A percentile compares a stretch with the other conserved stretches of the same genome.
These are phyloP conservation scores for Remorina albescens DNA, from an alignment of 2,797 vertebrate species.

Conservation along the genomic window DNA sequence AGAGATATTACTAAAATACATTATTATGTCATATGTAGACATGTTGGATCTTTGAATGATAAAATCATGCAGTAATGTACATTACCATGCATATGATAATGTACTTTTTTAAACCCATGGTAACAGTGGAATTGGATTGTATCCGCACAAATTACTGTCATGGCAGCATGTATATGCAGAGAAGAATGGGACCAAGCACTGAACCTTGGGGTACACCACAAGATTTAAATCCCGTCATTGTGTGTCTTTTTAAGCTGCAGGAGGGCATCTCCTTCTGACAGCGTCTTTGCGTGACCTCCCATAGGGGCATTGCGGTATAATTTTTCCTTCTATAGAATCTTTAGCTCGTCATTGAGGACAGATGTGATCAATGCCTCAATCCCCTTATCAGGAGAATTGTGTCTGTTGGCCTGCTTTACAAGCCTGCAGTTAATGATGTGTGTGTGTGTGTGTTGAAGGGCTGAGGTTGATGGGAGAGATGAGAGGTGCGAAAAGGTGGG, in stretches of 20 bases:
- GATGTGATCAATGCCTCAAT: constrained; percentile 76
- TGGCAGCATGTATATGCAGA: neutral
- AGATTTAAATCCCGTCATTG: constrained; percentile 25
- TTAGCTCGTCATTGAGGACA: constrained; percentile 52
- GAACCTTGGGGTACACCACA: constrained; percentile 19
- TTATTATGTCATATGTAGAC: too few relatives aligned
- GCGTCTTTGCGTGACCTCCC: constrained; percentile 30
- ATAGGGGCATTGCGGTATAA: constrained; percentile 38
- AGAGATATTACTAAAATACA: too few relatives aligned
- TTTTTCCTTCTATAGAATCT: constrained; percentile 42
- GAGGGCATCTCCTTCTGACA: constrained; percentile 15
- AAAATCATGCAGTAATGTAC: too few relatives aligned
- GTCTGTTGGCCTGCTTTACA: constrained; percentile 64
- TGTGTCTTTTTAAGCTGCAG: constrained; percentile 32
- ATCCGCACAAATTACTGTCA: neutral
- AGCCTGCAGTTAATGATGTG: constrained; percentile 57
- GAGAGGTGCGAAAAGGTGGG: constrained; percentile 59
- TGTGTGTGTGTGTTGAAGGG: constrained; percentile 2
- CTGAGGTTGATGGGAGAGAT: constrained; percentile 34
- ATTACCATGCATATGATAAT: too few relatives aligned
- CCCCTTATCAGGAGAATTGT: constrained; percentile 70
- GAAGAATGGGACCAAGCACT: constrained; percentile 9
- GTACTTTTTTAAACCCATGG: too few relatives aligned
- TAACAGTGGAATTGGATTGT: neutral
- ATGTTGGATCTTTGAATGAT: too few relatives aligned